phyloP scores from a whole-genome alignment of 2,797 vertebrate species.

The Capromys pilorides region DNA sequence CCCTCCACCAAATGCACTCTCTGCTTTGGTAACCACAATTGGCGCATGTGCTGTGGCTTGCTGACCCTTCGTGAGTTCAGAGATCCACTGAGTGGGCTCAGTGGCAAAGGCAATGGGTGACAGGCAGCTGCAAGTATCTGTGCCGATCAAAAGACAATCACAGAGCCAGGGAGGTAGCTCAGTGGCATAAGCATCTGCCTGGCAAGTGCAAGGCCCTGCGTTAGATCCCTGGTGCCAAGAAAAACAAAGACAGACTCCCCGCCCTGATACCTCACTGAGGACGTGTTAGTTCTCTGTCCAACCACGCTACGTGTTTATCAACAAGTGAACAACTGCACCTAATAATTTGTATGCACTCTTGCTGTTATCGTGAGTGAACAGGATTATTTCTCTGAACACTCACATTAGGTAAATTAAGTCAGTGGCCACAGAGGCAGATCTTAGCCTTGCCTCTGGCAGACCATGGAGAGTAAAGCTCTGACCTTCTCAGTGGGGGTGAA shows the following conservation, averaged over 20 bases:
- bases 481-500: conserved; percentile 45
- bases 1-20: background rate
- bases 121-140: background rate
- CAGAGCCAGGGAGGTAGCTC: background rate
- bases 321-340: conserved; percentile 41
- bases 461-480: conserved; percentile 69
- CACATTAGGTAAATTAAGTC: conserved; percentile 65
- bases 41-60: background rate
- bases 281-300: background rate
- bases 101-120: background rate
- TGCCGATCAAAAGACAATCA: background rate
- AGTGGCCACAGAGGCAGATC: conserved; percentile 65
- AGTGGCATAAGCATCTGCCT: no score
- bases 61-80: background rate
- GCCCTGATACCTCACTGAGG: background rate
- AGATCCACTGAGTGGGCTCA: background rate
- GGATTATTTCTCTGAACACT: conserved; percentile 20
- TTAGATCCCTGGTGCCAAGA: no score
- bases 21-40: background rate
- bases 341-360: conserved; percentile 58
- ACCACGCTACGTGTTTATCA: conserved; percentile 15
- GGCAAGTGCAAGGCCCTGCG: no score
- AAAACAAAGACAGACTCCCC: background rate
- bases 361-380: background rate
- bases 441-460: conserved; percentile 76